Evolutionary conservation across 1,140 invertebrate species (phyloP).

Genomic region (Mamestra configurata): DNA sequence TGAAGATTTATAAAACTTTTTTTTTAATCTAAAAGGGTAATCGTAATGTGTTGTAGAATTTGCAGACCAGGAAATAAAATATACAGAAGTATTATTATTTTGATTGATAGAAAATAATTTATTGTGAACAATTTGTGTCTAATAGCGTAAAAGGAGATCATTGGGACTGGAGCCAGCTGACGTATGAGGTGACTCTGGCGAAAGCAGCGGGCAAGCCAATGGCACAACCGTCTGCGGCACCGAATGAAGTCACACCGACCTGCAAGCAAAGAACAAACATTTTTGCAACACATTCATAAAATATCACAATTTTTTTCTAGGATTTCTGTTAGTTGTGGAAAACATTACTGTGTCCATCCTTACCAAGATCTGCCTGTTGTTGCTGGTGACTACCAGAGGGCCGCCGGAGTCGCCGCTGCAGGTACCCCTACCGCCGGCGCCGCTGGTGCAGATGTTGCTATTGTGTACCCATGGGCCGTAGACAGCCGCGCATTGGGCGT

Average conservation of each 20-base stretch:
- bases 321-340: too few relatives aligned
- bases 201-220: slow-evolving; percentile 87
- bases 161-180: slow-evolving; percentile 83
- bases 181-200: slow-evolving; percentile 87
- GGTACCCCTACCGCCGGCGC: slow-evolving; percentile 57
- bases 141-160: background rate
- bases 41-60: too few relatives aligned
- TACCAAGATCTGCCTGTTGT: slow-evolving; percentile 54
- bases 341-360: background rate
- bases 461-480: slow-evolving; percentile 61
- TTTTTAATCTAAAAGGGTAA: too few relatives aligned
- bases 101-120: background rate
- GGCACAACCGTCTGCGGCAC: slow-evolving; percentile 86
- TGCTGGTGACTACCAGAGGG: slow-evolving; percentile 72
- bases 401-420: slow-evolving; percentile 85
- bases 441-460: slow-evolving; percentile 66
- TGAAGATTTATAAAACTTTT: too few relatives aligned
- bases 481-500: slow-evolving; percentile 58
- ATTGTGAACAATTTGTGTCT: background rate
- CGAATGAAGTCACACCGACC: slow-evolving; percentile 53
- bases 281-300: background rate
- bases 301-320: too few relatives aligned
- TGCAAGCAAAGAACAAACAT: slow-evolving; percentile 6
- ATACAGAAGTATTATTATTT: background rate
- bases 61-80: too few relatives aligned